Evolutionary conservation across 2,888 invertebrate genomes (phyloP).

Genomic region (Ligdia adustata): DNA sequence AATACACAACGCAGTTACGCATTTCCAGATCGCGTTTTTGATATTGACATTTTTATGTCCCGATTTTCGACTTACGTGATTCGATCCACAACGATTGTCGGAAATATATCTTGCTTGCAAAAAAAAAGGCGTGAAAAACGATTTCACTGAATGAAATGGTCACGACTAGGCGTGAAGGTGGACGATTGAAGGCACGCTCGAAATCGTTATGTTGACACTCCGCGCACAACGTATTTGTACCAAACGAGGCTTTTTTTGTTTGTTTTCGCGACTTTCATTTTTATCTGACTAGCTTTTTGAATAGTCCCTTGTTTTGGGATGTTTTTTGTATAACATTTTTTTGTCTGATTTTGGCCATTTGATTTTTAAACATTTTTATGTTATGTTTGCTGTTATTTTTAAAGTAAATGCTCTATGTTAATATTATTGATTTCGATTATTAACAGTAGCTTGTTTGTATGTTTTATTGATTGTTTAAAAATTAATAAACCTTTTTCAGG

Average conservation of each 20-base stretch:
- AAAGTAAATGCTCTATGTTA: no score
- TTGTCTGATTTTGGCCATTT: not conserved
- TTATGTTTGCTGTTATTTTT: no score
- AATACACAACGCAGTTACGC: not conserved
- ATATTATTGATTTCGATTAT: no score
- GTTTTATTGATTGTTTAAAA: no score
- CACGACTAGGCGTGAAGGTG: constrained; percentile 47
- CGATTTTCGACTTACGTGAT: constrained; percentile 36
- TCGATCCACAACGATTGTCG: constrained; percentile 39
- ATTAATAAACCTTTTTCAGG: no score
- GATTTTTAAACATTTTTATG: not conserved
- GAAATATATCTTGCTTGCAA: constrained; percentile 37
- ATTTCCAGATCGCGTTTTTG: constrained; percentile 1
- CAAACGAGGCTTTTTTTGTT: constrained; percentile 36
- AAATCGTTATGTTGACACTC: constrained; percentile 50
- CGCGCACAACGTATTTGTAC: constrained; percentile 25
- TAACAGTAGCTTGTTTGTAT: no score
- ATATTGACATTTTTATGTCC: constrained; percentile 18
- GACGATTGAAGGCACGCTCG: constrained; percentile 39
- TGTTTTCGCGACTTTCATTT: constrained; percentile 32
- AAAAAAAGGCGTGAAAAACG: constrained; percentile 49
- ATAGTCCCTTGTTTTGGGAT: not conserved
- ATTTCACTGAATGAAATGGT: constrained; percentile 49
- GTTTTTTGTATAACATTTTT: not conserved
- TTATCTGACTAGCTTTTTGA: constrained; percentile 26